Percentiles rank a stretch among this genome's conserved stretches.
These are phyloP conservation scores for Limnephilus rhombicus DNA, from an alignment of 2,888 invertebrate species.

Conservation along the genomic window DNA sequence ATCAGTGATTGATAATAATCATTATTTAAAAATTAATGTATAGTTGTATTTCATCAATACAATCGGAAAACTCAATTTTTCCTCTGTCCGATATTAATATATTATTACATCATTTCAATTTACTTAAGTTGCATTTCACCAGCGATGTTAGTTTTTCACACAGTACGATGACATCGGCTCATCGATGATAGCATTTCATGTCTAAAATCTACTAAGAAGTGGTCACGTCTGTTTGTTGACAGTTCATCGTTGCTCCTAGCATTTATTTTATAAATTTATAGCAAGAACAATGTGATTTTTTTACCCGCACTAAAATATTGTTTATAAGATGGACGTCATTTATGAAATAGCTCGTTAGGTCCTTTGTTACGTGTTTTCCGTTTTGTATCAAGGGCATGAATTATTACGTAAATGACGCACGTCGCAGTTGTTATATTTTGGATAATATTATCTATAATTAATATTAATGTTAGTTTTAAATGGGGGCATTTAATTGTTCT, in stretches of 20 bases:
- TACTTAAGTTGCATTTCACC: not conserved
- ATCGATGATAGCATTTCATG: not conserved
- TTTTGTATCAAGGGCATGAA: not conserved
- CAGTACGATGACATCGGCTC: not conserved
- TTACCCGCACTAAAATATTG: slow-evolving; percentile 17
- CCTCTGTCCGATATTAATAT: too few relatives aligned
- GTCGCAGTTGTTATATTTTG: not conserved
- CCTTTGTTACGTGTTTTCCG: slow-evolving; percentile 8
- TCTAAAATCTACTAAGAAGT: not conserved
- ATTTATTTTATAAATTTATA: not conserved
- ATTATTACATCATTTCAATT: not conserved
- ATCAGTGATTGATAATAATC: too few relatives aligned
- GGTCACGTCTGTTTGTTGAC: not conserved
- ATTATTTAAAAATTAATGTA: too few relatives aligned
- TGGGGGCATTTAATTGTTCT: not conserved
- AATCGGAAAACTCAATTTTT: too few relatives aligned
- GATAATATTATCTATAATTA: not conserved
- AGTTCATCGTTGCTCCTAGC: not conserved
- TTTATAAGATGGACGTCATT: not conserved
- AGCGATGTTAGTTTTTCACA: not conserved
- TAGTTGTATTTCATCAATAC: not conserved
- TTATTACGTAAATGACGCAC: not conserved
- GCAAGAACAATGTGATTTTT: slow-evolving; percentile 21
- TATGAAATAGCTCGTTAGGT: not conserved
- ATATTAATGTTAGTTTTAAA: not conserved